These are phyloP conservation scores for Catocala sponsa DNA, from an alignment of 2,888 invertebrate genomes.

Conservation along the genomic window DNA sequence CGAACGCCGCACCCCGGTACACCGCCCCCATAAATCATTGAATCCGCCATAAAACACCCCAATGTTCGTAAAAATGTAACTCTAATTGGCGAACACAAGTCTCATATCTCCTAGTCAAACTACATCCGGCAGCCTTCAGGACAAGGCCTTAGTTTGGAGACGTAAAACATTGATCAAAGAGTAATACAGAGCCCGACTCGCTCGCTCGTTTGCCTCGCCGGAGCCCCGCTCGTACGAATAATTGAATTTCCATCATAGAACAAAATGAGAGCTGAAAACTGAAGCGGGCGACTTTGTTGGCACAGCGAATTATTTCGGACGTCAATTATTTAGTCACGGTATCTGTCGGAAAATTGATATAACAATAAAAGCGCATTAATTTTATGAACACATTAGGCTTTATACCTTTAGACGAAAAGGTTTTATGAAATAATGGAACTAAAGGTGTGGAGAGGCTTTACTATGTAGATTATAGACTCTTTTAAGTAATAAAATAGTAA, in stretches of 20 bases:
- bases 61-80: conserved; percentile 87
- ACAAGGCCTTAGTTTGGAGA: conserved; percentile 69
- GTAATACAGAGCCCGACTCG: conserved; percentile 71
- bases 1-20: conserved; percentile 76
- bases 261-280: conserved; percentile 86
- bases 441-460: neutral
- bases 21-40: conserved; percentile 87
- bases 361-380: conserved; percentile 65
- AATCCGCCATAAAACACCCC: conserved; percentile 87
- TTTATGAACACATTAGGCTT: conserved; percentile 40
- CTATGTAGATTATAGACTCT: neutral
- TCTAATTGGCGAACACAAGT: conserved; percentile 85
- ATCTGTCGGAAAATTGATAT: conserved; percentile 73
- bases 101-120: conserved; percentile 78
- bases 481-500: no score
- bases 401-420: conserved; percentile 27
- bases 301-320: conserved; percentile 83
- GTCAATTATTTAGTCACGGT: conserved; percentile 83
- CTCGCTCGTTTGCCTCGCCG: conserved; percentile 66
- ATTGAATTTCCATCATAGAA: conserved; percentile 87
- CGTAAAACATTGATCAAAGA: conserved; percentile 83
- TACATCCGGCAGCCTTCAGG: conserved; percentile 68
- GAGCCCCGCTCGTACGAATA: conserved; percentile 80
- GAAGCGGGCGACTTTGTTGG: conserved; percentile 85
- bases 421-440: conserved; percentile 26